These are phyloP conservation scores for Sturnira hondurensis DNA, from an alignment of 2,113 vertebrate species.

Conservation along the genomic window DNA sequence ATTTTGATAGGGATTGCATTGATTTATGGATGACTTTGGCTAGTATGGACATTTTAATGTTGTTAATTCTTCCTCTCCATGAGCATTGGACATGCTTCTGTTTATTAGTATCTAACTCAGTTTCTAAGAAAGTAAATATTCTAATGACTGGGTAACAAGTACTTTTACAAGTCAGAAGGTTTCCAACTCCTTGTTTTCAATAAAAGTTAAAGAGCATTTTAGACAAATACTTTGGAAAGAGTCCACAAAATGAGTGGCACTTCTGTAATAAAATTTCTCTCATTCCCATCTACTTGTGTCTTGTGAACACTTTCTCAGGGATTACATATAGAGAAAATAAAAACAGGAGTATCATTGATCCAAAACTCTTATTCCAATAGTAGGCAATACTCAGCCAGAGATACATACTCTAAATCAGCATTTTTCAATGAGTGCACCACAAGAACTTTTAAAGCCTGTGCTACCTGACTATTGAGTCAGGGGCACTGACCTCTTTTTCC, in stretches of 20 bases:
- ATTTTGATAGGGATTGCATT: no score
- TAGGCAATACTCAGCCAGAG: neutral
- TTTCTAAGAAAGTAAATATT: neutral
- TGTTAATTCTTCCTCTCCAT: neutral
- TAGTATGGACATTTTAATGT: neutral
- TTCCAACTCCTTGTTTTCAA: constrained; percentile 24
- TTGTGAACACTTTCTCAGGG: neutral
- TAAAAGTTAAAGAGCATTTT: constrained; percentile 26
- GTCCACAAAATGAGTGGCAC: neutral
- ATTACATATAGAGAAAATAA: neutral
- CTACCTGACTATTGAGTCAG: no score
- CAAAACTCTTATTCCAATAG: neutral
- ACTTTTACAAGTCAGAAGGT: neutral
- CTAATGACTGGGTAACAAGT: neutral
- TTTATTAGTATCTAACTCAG: neutral
- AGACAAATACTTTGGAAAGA: constrained; percentile 3
- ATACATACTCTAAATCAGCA: neutral
- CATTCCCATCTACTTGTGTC: neutral
- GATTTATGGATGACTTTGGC: neutral
- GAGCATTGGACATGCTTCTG: neutral
- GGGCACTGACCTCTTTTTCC: no score
- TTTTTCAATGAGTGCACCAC: neutral
- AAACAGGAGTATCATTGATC: neutral
- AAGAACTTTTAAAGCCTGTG: no score
- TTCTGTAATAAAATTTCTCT: neutral